Evolutionary conservation across 2,797 vertebrate species (phyloP), one percentile per base, ranked within the genome.

Genomic region (Semotilus atromaculatus): DNA sequence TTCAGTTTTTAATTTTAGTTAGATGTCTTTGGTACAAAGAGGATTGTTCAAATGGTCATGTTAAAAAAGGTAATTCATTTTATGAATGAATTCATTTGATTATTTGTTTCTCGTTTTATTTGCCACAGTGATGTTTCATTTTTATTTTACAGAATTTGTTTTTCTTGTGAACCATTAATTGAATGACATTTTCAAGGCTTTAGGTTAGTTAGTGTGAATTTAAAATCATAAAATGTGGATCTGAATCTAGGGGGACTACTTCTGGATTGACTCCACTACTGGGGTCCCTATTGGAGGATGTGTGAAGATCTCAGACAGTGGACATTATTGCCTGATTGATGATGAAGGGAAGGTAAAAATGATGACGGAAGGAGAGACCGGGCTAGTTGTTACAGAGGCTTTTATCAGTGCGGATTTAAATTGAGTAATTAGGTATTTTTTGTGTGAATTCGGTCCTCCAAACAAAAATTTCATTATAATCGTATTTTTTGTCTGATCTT

Each of bases 331-430:
- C 80, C 89, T 99, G 86, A 92, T 96, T 84, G 97, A 98, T 80
- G 98, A 99, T 72, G 97, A 98, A 23, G 97, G 97, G 88, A 97
- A 98, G 94, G 98, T 99, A 91, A 92, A 81, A 8, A 82, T 31
- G 1, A 21, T 23, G 1, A 76, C 13, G 8, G 7, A 40, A 76
- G 21, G 53, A 77, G 23, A 60, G 36, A 40, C 36, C 8, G 4
- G 23, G 14, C 73, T 36, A 36, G 34, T 13, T 75, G 1, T 75
- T 29, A 75, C 31, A 74, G 21, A 6, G 21, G 11, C 13, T 76
- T 74, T 58, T 77, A 26, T 62, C 58, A 62, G 13, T 29, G 60
- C 29, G 60, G 7, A 55, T 55, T 51, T 74, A 29, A 9, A 31
- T 73, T 19, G 3, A 18, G 16, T 4, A 31, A 19, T 16, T 62